These are phyloP conservation scores for Rachycentron canadum DNA, from an alignment of 2,797 vertebrate species.

Conservation along the genomic window DNA sequence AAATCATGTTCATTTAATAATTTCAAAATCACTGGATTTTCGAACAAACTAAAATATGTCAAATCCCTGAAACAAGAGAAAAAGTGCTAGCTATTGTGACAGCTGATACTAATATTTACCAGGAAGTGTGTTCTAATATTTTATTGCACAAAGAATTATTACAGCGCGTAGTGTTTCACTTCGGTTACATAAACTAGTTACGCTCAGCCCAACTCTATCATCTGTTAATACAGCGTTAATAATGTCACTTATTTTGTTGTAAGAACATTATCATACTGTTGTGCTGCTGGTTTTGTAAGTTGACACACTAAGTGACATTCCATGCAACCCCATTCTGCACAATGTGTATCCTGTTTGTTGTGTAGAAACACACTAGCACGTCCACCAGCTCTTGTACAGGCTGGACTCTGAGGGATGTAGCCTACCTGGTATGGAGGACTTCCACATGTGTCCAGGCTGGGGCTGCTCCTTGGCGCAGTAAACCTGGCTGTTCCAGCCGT, in stretches of 20 bases:
- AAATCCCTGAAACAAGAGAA: neutral
- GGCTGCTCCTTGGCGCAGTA: slow-evolving; percentile 97
- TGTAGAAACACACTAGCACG: neutral
- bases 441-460: slow-evolving; percentile 96
- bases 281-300: slow-evolving; percentile 6
- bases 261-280: neutral
- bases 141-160: neutral
- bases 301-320: slow-evolving; percentile 22
- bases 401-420: neutral
- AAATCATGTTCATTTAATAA: neutral
- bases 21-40: too few species aligned
- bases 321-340: neutral
- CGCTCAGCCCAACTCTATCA: neutral
- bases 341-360: slow-evolving; percentile 2
- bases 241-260: neutral
- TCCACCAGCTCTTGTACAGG: slow-evolving; percentile 16
- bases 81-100: neutral
- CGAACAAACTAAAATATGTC: neutral
- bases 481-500: slow-evolving; percentile 96
- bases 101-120: neutral
- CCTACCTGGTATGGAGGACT: slow-evolving; percentile 94
- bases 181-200: neutral
- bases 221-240: neutral
- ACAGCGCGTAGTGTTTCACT: neutral
- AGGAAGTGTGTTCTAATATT: neutral